phyloP scores from a whole-genome alignment of 2,888 invertebrate genomes.

The Agrilus cyanescens region DNA sequence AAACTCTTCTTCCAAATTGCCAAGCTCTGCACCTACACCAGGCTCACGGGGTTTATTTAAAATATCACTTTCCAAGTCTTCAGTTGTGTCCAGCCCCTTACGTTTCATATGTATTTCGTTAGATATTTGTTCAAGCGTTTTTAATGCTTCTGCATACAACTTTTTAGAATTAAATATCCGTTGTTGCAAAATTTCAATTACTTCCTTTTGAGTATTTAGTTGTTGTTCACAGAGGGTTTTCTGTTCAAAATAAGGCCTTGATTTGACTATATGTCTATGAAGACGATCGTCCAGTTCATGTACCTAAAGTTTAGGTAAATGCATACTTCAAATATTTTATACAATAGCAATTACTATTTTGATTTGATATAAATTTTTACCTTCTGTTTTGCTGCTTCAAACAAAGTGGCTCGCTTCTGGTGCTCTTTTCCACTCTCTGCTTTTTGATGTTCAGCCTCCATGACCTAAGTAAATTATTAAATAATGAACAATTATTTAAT shows the following conservation, averaged over 20 bases:
- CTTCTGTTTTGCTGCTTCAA: slow-evolving; percentile 70
- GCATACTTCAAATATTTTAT: background rate
- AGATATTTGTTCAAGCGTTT: slow-evolving; percentile 78
- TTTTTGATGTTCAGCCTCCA: slow-evolving; percentile 86
- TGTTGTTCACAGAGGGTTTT: slow-evolving; percentile 79
- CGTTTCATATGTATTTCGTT: slow-evolving; percentile 76
- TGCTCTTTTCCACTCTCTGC: slow-evolving; percentile 82
- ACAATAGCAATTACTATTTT: no score
- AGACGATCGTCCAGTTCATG: slow-evolving; percentile 73
- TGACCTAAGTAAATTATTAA: slow-evolving; percentile 47
- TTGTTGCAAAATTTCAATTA: slow-evolving; percentile 69
- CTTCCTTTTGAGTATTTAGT: slow-evolving; percentile 70
- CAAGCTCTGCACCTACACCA: slow-evolving; percentile 51
- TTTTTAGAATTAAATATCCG: slow-evolving; percentile 69
- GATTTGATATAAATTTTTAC: slow-evolving; percentile 26
- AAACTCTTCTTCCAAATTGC: slow-evolving; percentile 25
- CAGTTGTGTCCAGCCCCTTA: slow-evolving; percentile 33
- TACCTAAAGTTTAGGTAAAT: slow-evolving; percentile 36
- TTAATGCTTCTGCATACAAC: slow-evolving; percentile 70
- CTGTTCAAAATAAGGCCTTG: slow-evolving; percentile 84
- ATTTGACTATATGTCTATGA: slow-evolving; percentile 71
- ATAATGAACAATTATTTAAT: background rate
- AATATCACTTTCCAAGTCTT: slow-evolving; percentile 31
- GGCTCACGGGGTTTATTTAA: slow-evolving; percentile 47
- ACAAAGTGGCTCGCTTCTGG: slow-evolving; percentile 66